These are phyloP conservation scores for Machimus atricapillus DNA, from an alignment of 2,888 invertebrate genomes.

Conservation along the genomic window DNA sequence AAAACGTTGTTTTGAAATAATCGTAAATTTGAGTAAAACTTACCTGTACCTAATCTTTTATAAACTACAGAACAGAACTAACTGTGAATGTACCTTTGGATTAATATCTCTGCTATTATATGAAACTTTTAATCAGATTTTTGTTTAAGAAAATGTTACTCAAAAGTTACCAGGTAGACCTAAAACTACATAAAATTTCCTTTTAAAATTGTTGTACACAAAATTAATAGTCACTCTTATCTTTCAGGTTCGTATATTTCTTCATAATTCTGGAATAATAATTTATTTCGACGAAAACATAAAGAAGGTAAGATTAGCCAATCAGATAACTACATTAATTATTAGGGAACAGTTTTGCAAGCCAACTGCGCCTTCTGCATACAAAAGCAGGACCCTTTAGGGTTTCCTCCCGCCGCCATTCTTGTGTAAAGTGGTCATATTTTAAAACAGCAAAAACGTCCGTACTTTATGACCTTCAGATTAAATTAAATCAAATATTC, in stretches of 20 bases:
- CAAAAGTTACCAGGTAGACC: no score
- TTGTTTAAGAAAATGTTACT: no score
- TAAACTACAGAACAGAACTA: no score
- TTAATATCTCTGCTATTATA: no score
- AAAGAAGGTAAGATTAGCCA: neutral
- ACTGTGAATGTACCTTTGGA: no score
- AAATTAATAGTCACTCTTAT: neutral
- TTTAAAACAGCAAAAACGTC: neutral
- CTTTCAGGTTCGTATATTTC: neutral
- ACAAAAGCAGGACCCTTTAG: neutral
- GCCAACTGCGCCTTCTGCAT: neutral
- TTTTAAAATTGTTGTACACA: neutral
- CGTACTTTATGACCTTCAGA: neutral
- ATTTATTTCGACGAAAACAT: neutral
- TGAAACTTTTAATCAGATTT: no score
- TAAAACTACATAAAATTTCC: neutral
- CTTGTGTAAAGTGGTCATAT: neutral
- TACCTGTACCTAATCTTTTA: no score
- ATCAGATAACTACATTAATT: neutral
- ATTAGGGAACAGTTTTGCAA: neutral
- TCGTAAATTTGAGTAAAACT: no score
- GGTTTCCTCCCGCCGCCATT: neutral
- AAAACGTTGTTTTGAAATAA: no score
- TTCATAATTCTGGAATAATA: neutral
- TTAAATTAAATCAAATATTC: slow-evolving; percentile 25